Base-by-base conservation (phyloP, 30 jellyfish, hydroid and myxozoan species). In the Catostylus mosaicus region DNA sequence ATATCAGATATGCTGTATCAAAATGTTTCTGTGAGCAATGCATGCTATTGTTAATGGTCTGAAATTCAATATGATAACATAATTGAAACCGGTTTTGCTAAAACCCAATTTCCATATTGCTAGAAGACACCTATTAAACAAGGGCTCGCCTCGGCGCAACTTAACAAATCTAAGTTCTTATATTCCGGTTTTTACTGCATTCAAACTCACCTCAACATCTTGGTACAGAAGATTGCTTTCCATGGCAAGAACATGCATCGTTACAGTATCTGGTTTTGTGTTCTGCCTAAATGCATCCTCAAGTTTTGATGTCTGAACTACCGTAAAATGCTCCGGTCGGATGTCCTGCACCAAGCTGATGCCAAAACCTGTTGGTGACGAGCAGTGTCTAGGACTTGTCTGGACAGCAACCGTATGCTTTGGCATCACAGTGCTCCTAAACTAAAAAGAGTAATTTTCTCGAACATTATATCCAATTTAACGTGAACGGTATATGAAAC, bases 141-240 rank as follows among this genome's bases (percentile, higher is more conserved):
- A n/a, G n/a, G n/a, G n/a, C n/a, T n/a, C n/a, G n/a, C n/a, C n/a
- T n/a, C n/a, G n/a, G n/a, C n/a, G n/a, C n/a, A n/a, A n/a, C n/a
- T n/a, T n/a, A n/a, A n/a, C n/a, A n/a, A n/a, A n/a, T n/a, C n/a
- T n/a, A n/a, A n/a, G n/a, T n/a, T n/a, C n/a, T n/a, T n/a, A n/a
- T n/a, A n/a, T n/a, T n/a, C n/a, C n/a, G n/a, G n/a, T n/a, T n/a
- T n/a, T n/a, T n/a, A n/a, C n/a, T n/a, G n/a, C n/a, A n/a, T n/a
- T n/a, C n/a, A n/a, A 16, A 43, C 95, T 76, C 56, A 90, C 97
- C 97, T 76, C 87, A 43, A 84, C 97, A 43, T 90, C 97, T 45
- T 34, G 60, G 75, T 27, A 79, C 65, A 75, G 73, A 78, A 90
- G 73, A 60, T 84, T 90, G 64, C 96, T 63, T 62, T 90, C 97